Conservation (phyloP, 2,888 invertebrate species). For the Hipparchia semele region DNA sequence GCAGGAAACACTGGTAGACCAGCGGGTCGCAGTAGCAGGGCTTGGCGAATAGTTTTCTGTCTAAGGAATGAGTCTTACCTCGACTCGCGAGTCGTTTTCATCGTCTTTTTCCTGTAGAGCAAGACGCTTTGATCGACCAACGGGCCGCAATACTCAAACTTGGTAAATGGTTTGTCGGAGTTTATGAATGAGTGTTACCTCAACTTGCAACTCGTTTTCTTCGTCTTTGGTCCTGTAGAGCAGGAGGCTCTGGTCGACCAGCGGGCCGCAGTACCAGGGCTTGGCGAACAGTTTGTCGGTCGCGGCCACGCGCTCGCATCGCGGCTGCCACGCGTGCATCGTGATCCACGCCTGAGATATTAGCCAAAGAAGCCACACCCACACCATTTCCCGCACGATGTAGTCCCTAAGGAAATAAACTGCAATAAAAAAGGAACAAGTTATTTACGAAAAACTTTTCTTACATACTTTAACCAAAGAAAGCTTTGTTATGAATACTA, state of each 20-base stretch:
- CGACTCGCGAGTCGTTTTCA: background rate
- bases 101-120: background rate
- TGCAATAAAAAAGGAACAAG: slow-evolving; percentile 41
- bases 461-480: too few relatives aligned
- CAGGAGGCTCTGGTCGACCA: slow-evolving; percentile 93
- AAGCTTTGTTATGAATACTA: too few relatives aligned
- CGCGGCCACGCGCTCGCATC: slow-evolving; percentile 91
- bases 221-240: slow-evolving; percentile 91
- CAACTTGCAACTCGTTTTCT: slow-evolving; percentile 70
- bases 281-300: slow-evolving; percentile 93
- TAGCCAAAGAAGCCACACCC: slow-evolving; percentile 92
- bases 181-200: slow-evolving; percentile 55
- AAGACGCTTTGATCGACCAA: background rate
- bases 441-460: background rate
- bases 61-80: background rate
- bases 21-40: slow-evolving; percentile 93
- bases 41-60: slow-evolving; percentile 90
- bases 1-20: slow-evolving; percentile 91
- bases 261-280: slow-evolving; percentile 91
- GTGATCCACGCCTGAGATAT: slow-evolving; percentile 94
- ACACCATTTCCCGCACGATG: slow-evolving; percentile 85
- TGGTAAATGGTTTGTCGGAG: background rate
- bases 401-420: slow-evolving; percentile 80
- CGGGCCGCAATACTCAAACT: background rate
- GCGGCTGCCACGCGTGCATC: slow-evolving; percentile 92